A percentile compares a stretch with the other conserved stretches of the same genome.
Evolutionary conservation across 2,888 invertebrate species (phyloP).

Genomic region (Nomada fabriciana): DNA sequence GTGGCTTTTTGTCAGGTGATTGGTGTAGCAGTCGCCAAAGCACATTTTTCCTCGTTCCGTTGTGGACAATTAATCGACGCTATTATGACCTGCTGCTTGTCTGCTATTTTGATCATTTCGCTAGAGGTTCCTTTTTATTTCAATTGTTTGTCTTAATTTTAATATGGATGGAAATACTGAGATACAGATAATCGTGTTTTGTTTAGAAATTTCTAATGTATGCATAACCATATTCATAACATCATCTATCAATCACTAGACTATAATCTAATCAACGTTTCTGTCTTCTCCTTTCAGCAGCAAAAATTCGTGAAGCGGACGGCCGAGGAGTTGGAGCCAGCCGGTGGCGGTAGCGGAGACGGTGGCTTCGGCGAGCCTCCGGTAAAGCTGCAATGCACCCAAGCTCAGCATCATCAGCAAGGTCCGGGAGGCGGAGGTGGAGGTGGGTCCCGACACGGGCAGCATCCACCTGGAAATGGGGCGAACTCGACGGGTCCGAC

Average conservation of each 20-base stretch:
- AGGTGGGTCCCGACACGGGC: conserved; percentile 75
- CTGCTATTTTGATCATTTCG: too few species aligned
- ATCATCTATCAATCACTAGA: not conserved
- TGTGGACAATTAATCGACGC: too few species aligned
- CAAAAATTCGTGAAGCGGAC: conserved; percentile 93
- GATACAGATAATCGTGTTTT: too few species aligned
- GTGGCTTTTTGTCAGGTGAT: too few species aligned
- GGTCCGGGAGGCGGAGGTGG: conserved; percentile 77
- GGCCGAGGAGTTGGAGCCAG: conserved; percentile 88
- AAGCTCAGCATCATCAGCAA: conserved; percentile 84
- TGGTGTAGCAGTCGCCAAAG: too few species aligned
- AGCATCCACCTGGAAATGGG: conserved; percentile 78
- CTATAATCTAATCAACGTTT: not conserved
- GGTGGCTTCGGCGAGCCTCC: conserved; percentile 90
- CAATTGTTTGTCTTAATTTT: too few species aligned
- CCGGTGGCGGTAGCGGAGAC: conserved; percentile 82
- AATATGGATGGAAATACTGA: too few species aligned
- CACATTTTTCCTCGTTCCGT: too few species aligned
- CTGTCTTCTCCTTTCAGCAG: conserved; percentile 87
- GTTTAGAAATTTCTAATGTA: too few species aligned
- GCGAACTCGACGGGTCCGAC: conserved; percentile 70
- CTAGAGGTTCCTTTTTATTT: too few species aligned
- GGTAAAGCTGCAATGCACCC: conserved; percentile 90
- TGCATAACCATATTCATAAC: not conserved
- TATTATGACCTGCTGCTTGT: too few species aligned